Percentiles rank a stretch among this genome's conserved stretches.
Evolutionary conservation across 2,888 invertebrate species (phyloP).

Genomic region (Coleophora deauratella): DNA sequence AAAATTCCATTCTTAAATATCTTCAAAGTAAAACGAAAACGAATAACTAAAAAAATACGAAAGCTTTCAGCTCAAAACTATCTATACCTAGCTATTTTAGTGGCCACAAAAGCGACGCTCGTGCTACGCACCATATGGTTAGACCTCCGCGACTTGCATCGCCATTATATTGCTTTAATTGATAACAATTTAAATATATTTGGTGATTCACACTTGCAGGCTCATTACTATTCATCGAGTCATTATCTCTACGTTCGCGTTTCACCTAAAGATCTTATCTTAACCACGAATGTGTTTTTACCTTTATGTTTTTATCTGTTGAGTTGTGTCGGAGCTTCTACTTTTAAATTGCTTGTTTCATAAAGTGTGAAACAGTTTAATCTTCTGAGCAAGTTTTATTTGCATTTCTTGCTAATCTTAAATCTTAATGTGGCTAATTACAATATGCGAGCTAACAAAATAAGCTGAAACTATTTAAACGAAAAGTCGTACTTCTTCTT

Average conservation of each 20-base stretch:
- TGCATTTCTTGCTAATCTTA: no score
- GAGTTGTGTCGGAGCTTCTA: no score
- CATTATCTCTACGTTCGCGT: slow-evolving; percentile 67
- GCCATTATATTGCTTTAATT: slow-evolving; percentile 75
- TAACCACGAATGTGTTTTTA: slow-evolving; percentile 64
- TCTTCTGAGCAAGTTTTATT: neutral
- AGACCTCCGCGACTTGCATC: slow-evolving; percentile 62
- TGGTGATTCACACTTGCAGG: slow-evolving; percentile 73
- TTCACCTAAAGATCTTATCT: slow-evolving; percentile 60
- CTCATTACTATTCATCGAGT: slow-evolving; percentile 73
- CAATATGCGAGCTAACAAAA: no score
- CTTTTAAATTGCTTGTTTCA: neutral
- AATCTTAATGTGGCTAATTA: no score
- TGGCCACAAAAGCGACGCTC: slow-evolving; percentile 38
- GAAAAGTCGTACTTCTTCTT: no score
- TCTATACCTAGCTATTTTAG: slow-evolving; percentile 15
- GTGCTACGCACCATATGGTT: slow-evolving; percentile 63
- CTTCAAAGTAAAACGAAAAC: no score
- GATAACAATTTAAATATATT: slow-evolving; percentile 75
- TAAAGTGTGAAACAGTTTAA: no score
- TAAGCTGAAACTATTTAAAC: no score
- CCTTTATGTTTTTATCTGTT: slow-evolving; percentile 46
- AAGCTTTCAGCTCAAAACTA: no score
- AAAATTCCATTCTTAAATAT: no score
- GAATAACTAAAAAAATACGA: no score